These are phyloP conservation scores for Trichopoda pennipes DNA, from an alignment of 2,888 invertebrate genomes.

Conservation along the genomic window DNA sequence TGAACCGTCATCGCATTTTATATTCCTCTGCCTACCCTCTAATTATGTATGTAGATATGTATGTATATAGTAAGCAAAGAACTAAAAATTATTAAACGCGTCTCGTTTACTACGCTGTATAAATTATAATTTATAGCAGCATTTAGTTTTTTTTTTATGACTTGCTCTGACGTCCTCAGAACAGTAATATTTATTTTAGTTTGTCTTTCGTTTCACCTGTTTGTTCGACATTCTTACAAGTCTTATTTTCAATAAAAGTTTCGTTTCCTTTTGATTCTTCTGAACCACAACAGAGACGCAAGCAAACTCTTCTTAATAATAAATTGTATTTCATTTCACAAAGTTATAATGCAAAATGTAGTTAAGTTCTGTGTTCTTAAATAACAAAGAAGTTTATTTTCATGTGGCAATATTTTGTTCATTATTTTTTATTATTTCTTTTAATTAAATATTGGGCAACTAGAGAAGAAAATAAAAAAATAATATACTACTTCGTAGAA, in stretches of 20 bases:
- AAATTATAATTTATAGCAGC: too few relatives aligned
- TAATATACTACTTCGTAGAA: too few relatives aligned
- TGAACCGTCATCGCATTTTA: too few relatives aligned
- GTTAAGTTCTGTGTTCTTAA: background rate
- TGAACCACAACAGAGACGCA: slow-evolving; percentile 3
- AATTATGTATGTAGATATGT: too few relatives aligned
- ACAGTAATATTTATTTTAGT: slow-evolving; percentile 10
- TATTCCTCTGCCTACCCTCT: too few relatives aligned
- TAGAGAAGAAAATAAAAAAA: too few relatives aligned
- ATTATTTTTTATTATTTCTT: slow-evolving; percentile 22
- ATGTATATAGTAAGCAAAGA: too few relatives aligned
- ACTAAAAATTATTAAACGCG: too few relatives aligned
- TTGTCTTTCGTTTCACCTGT: slow-evolving; percentile 13
- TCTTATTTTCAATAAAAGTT: background rate
- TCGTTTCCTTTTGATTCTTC: background rate
- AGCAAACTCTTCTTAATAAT: background rate
- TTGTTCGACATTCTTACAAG: background rate
- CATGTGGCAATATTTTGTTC: slow-evolving; percentile 4
- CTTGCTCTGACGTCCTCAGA: background rate
- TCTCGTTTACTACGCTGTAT: too few relatives aligned
- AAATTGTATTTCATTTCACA: too few relatives aligned
- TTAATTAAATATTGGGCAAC: slow-evolving; percentile 11
- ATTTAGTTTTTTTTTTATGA: background rate
- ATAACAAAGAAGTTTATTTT: slow-evolving; percentile 25
- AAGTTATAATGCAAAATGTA: slow-evolving; percentile 13